Conservation (phyloP, 2,113 vertebrate species). For the Oreochromis spilurus region DNA sequence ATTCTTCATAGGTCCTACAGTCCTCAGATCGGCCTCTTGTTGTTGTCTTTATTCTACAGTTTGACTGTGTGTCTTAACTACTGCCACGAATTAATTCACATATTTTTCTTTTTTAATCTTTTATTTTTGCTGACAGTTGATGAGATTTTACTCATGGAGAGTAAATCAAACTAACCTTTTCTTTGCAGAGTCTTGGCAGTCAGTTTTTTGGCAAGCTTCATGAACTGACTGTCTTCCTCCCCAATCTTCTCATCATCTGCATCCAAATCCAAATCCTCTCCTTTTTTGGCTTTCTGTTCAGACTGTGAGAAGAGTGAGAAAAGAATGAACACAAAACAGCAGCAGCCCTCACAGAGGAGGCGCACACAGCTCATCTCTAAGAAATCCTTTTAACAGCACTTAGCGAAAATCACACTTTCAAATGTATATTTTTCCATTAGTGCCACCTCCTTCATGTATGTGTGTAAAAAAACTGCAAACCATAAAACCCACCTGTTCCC, state of each 20-base stretch:
- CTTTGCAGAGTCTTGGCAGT: conserved; percentile 84
- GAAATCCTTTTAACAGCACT: not conserved
- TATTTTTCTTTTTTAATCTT: not conserved
- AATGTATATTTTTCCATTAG: not conserved
- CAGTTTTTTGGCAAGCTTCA: conserved; percentile 92
- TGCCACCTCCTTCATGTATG: not conserved
- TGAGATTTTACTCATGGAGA: not conserved
- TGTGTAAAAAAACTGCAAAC: not conserved
- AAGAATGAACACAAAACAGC: not conserved
- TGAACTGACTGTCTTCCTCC: conserved; percentile 87
- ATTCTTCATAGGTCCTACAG: not conserved
- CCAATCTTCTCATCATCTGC: conserved; percentile 78
- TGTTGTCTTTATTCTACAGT: not conserved
- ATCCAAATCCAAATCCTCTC: conserved; percentile 49
- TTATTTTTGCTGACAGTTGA: not conserved
- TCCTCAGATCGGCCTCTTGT: not conserved
- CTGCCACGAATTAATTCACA: not conserved
- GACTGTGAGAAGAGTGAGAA: conserved; percentile 51
- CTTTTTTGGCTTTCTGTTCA: conserved; percentile 73
- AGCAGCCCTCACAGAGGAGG: not conserved
- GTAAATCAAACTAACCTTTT: conserved; percentile 76
- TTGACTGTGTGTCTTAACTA: not conserved
- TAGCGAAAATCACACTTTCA: not conserved
- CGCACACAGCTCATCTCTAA: not conserved
- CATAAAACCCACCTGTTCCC: conserved; percentile 80